Evolutionary conservation across 2,888 invertebrate species (phyloP), one percentile per base, ranked within the genome.

Genomic region (Ecliptopera silaceata): DNA sequence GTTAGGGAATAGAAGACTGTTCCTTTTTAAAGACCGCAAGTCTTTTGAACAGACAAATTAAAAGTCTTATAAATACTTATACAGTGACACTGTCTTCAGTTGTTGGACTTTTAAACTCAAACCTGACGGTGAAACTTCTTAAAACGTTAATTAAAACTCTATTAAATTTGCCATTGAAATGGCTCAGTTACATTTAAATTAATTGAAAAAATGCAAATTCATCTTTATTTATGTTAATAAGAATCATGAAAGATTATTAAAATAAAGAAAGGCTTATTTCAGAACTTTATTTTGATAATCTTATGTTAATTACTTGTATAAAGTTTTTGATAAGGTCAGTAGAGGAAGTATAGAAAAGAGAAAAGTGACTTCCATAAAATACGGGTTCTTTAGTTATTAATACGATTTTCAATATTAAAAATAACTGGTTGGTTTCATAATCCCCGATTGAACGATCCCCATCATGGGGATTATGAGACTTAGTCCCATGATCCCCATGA

Each of bases 181-280:
- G 22, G 44, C 50, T 45, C 32, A 41, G 49, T 45, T 48, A 32
- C 48, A 36, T 53, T 56, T 42, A 55, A 48, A 53, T 55, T 59
- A 59, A 64, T 61, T 57, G 55, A 51, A 57, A 61, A 59, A 59
- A 61, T 61, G 61, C 59, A 64, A 64, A 64, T 64, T 61, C 26
- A 36, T 38, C 44, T 51, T 47, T 22, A 12, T 44, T 47, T 12
- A 47, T 15, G 44, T 45, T 54, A 39, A 59, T 59, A 57, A 55
- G 51, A 53, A 47, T 56, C 49, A 26, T 18, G 20, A 29, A 12
- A 34, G 13, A 13, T 17, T 48, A 31, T 50, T 17, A 31, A 45
- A 48, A 48, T 46, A 42, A 17, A 42, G 29, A 34, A 22, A 36
- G 34, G 11, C 17, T 57, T 47, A 44, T 11, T 47, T 38, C 5